Evolutionary conservation across 2,888 invertebrate genomes (phyloP).

Genomic region (Drosophila demipolita): DNA sequence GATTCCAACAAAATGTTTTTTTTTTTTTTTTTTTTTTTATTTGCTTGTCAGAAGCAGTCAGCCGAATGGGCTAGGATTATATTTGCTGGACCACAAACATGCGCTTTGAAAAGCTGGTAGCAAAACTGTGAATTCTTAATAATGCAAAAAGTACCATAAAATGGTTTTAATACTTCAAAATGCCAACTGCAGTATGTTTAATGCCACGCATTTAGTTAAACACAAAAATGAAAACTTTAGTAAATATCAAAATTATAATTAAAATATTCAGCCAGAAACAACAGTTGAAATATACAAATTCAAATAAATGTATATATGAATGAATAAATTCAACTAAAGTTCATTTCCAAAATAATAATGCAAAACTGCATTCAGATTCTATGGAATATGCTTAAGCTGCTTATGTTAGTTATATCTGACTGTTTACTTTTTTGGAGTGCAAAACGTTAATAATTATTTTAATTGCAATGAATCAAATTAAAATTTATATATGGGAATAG

Average conservation of each 20-base stretch:
- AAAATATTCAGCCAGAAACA: not conserved
- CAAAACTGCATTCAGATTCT: too few species aligned
- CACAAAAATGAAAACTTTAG: not conserved
- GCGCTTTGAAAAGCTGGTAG: not conserved
- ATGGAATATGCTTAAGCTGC: not conserved
- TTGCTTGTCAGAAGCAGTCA: not conserved
- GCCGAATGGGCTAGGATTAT: not conserved
- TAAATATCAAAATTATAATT: not conserved
- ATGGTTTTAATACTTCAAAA: not conserved
- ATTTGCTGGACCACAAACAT: conserved; percentile 1
- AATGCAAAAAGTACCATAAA: not conserved
- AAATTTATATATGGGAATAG: not conserved
- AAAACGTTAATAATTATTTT: not conserved
- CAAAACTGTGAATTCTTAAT: not conserved
- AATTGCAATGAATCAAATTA: not conserved
- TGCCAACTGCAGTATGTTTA: not conserved
- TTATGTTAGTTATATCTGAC: not conserved
- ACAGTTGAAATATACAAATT: not conserved
- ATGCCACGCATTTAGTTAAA: not conserved
- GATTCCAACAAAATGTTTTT: not conserved
- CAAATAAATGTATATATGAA: not conserved
- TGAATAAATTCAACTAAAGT: not conserved
- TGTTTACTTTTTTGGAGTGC: not conserved
- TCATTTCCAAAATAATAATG: not conserved
- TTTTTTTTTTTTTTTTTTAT: not conserved